These are phyloP conservation scores for Tolypeutes matacus DNA, from an alignment of 2,797 vertebrate genomes.

Conservation along the genomic window DNA sequence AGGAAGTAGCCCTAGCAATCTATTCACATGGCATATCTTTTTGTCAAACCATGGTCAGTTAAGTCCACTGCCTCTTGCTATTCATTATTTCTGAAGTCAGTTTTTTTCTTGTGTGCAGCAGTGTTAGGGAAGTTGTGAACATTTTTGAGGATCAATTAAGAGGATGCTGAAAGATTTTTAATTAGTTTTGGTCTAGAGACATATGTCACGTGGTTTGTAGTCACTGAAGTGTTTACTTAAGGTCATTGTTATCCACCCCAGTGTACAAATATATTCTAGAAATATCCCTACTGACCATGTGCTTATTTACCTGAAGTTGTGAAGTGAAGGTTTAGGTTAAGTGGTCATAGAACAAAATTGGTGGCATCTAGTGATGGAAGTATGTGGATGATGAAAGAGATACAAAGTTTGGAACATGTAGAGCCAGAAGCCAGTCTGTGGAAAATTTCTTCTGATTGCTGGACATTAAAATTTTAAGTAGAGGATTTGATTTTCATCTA, in stretches of 20 bases:
- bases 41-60: neutral
- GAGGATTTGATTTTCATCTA: neutral
- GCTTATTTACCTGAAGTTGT: neutral
- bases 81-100: neutral
- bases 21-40: neutral
- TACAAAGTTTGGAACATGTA: neutral
- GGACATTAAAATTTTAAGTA: neutral
- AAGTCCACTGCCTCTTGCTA: neutral
- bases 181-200: neutral
- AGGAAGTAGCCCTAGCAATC: neutral
- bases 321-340: neutral
- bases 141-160: neutral
- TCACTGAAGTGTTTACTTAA: neutral
- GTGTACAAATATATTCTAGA: neutral
- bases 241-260: neutral
- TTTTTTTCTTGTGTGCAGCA: neutral
- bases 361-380: neutral
- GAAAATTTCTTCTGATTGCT: neutral
- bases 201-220: neutral
- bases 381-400: neutral
- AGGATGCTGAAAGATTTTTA: neutral
- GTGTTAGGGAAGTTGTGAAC: neutral
- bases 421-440: neutral
- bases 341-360: neutral
- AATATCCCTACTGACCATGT: neutral